These are phyloP conservation scores for Drosophila peninsularis DNA, from an alignment of 2,888 invertebrate species.

Conservation along the genomic window DNA sequence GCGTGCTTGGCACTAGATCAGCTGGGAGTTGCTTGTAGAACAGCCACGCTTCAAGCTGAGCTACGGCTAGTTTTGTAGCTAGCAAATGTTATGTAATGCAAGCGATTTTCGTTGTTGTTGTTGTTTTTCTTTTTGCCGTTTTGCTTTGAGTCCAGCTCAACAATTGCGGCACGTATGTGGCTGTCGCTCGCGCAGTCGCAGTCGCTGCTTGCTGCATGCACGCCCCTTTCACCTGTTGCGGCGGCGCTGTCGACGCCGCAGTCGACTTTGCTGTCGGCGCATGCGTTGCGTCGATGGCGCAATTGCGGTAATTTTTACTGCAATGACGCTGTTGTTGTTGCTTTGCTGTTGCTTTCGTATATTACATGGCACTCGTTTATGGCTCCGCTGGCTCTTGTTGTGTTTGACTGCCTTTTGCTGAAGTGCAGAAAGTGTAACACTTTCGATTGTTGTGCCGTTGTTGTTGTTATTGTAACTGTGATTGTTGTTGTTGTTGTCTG, in stretches of 20 bases:
- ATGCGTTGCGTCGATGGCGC: conserved; percentile 77
- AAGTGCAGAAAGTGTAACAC: conserved; percentile 82
- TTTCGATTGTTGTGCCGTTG: conserved; percentile 76
- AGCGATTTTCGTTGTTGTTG: conserved; percentile 15
- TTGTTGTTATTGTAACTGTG: conserved; percentile 20
- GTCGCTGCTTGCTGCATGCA: conserved; percentile 16
- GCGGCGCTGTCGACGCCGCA: conserved; percentile 14
- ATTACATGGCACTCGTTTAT: conserved; percentile 76
- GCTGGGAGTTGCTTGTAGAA: not conserved
- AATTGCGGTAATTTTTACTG: conserved; percentile 67
- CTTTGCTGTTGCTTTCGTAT: conserved; percentile 48
- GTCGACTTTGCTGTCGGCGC: conserved; percentile 56
- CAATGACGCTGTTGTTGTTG: conserved; percentile 25
- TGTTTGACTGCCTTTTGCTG: conserved; percentile 60
- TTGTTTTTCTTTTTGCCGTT: not conserved
- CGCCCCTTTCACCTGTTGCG: conserved; percentile 68
- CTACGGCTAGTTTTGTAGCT: conserved; percentile 4
- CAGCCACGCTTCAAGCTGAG: too few relatives aligned
- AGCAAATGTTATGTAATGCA: conserved; percentile 43
- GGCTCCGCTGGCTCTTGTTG: conserved; percentile 59
- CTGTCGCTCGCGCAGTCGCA: conserved; percentile 11
- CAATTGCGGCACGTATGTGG: conserved; percentile 44
- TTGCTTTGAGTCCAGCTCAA: conserved; percentile 40
- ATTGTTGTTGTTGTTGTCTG: conserved; percentile 23
- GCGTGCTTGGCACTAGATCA: conserved; percentile 9